Conservation (phyloP, 2,113 vertebrate genomes). For the Cyanocitta stelleri region DNA sequence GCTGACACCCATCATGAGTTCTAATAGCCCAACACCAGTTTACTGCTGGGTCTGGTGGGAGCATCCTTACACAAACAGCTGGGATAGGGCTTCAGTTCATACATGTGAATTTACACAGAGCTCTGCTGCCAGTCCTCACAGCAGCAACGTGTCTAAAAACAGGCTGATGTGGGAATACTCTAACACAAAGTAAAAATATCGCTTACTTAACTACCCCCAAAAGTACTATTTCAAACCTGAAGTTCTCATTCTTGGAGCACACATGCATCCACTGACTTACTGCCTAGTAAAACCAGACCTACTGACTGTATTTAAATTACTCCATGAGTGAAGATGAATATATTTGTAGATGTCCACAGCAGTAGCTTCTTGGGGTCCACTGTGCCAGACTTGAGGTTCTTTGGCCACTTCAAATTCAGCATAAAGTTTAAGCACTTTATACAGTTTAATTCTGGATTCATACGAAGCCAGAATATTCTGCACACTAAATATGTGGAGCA, state of each 20-base stretch:
- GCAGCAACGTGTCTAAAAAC: not conserved
- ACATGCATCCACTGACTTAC: not conserved
- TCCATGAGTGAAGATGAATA: not conserved
- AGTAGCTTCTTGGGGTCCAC: not conserved
- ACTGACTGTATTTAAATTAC: not conserved
- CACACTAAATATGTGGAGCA: not conserved
- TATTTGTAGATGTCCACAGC: not conserved
- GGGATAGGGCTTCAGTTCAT: not conserved
- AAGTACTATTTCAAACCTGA: not conserved
- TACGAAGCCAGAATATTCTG: not conserved
- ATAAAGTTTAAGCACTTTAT: not conserved
- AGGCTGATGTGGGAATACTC: not conserved
- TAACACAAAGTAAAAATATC: not conserved
- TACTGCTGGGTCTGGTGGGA: not conserved
- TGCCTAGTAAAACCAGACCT: not conserved
- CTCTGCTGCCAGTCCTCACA: not conserved
- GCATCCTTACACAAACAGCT: not conserved
- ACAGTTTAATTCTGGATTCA: not conserved
- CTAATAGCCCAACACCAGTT: not conserved
- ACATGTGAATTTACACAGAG: not conserved
- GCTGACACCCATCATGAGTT: not conserved
- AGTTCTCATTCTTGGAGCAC: not conserved
- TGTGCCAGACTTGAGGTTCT: not conserved
- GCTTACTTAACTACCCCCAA: not conserved
- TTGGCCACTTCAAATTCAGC: not conserved